phyloP scores from a whole-genome alignment of 2,113 vertebrate species.

The rat (Rattus norvegicus) region DNA sequence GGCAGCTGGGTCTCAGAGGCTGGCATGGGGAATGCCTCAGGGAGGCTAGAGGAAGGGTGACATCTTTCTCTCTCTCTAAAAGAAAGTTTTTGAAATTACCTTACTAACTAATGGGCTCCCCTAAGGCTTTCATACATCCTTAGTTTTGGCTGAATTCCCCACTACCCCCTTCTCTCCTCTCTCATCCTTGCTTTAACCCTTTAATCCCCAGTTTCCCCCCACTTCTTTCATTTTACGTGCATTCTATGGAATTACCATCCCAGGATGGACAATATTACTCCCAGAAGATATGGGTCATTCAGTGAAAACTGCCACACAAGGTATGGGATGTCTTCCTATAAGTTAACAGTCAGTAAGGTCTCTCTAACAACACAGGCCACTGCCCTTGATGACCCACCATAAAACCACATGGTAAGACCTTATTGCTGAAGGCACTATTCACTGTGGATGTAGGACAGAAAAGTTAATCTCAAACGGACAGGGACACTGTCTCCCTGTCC shows the following conservation, averaged over 20 bases:
- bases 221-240: not conserved
- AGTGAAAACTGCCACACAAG: not conserved
- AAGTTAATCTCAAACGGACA: not conserved
- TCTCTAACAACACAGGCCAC: not conserved
- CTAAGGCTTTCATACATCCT: not conserved
- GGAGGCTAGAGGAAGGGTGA: no score
- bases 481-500: no score
- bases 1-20: not conserved
- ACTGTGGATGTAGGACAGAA: not conserved
- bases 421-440: not conserved
- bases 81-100: not conserved
- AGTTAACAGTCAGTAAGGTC: not conserved
- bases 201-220: not conserved
- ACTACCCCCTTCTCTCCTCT: not conserved
- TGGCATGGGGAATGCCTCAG: not conserved
- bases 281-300: not conserved
- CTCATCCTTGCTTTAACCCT: not conserved
- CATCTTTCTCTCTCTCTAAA: not conserved
- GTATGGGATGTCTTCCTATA: no score
- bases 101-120: not conserved
- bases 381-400: not conserved
- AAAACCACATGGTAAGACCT: not conserved
- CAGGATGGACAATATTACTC: not conserved
- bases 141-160: not conserved
- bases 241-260: not conserved